These are phyloP conservation scores for Diloba caeruleocephala DNA, from an alignment of 2,888 invertebrate species.

Conservation along the genomic window DNA sequence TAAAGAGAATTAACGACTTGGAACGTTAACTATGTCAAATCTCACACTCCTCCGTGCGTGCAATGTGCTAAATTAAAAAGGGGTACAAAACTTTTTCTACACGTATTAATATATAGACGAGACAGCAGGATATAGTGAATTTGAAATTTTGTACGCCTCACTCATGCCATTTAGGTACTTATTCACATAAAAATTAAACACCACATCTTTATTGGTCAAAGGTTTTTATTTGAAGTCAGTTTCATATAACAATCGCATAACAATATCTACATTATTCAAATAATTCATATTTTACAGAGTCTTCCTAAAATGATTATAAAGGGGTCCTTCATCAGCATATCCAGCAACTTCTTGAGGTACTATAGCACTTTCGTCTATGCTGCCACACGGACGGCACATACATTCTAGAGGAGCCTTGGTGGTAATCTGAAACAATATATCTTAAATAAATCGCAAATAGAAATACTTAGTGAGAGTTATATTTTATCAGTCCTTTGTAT, in stretches of 20 bases:
- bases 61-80: no score
- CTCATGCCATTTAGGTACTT: no score
- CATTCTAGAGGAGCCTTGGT: constrained; percentile 97
- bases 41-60: no score
- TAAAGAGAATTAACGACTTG: no score
- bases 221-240: constrained; percentile 39
- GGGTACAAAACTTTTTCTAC: no score
- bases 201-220: constrained; percentile 43
- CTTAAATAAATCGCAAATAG: neutral
- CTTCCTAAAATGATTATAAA: constrained; percentile 94
- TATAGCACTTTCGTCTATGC: constrained; percentile 95
- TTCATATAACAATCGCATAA: constrained; percentile 5
- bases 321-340: constrained; percentile 94
- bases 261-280: constrained; percentile 6
- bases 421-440: constrained; percentile 90
- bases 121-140: no score
- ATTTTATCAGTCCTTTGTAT: no score
- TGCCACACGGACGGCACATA: constrained; percentile 98
- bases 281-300: constrained; percentile 82
- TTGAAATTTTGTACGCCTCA: no score
- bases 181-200: no score
- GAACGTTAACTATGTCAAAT: no score
- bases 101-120: no score
- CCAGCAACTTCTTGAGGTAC: constrained; percentile 97
- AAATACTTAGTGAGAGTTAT: no score